Evolutionary conservation across 2,113 vertebrate species (phyloP).

Genomic region (Peromyscus californicus): DNA sequence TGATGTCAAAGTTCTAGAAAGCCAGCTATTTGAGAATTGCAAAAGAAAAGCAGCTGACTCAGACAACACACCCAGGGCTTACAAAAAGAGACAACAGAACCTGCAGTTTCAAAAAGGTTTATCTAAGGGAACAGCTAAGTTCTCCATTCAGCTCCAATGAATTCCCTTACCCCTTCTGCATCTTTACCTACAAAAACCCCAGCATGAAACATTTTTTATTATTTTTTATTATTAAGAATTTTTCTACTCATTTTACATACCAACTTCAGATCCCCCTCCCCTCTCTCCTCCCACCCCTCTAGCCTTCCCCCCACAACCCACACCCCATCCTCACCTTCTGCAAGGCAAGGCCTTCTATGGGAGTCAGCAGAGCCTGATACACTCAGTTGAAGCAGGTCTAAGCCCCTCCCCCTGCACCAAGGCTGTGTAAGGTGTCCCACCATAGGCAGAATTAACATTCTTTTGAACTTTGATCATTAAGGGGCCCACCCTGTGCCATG

Average conservation of each 20-base stretch:
- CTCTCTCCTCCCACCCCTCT: too few relatives aligned
- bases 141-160: background rate
- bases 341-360: too few relatives aligned
- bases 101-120: background rate
- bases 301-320: too few relatives aligned
- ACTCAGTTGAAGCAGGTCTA: too few relatives aligned
- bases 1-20: background rate
- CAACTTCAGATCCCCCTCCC: too few relatives aligned
- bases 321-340: too few relatives aligned
- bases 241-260: too few relatives aligned
- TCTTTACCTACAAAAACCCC: background rate
- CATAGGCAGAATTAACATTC: background rate
- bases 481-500: background rate
- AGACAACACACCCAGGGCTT: background rate
- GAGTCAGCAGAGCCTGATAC: too few relatives aligned
- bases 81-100: background rate
- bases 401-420: too few relatives aligned
- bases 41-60: background rate
- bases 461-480: background rate
- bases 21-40: background rate
- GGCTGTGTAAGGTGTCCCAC: too few relatives aligned
- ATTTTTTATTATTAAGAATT: too few relatives aligned
- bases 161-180: background rate
- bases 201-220: background rate
- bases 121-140: background rate